These are phyloP conservation scores for Alentia gelatinosa DNA, from an alignment of 2,888 invertebrate species.

Conservation along the genomic window DNA sequence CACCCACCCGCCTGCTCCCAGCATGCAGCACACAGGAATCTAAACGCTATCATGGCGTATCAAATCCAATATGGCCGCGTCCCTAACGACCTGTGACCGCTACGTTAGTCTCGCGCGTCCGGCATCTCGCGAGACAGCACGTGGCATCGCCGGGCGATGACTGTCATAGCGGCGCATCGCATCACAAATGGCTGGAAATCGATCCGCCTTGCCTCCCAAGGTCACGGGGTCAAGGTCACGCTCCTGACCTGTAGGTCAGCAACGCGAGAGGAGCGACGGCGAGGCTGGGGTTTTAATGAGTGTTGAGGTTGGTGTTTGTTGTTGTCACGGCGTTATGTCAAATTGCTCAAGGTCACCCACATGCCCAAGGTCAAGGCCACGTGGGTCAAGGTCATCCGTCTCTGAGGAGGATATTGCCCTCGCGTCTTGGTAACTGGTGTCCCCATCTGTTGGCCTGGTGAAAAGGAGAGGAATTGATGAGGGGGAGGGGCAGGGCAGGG, in stretches of 20 bases:
- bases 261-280: background rate
- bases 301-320: background rate
- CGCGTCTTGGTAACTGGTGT: background rate
- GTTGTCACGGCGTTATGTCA: background rate
- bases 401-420: background rate
- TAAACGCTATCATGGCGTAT: background rate
- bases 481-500: background rate
- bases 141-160: background rate
- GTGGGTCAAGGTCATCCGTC: background rate
- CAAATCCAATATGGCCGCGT: background rate
- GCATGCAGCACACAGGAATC: too few relatives aligned
- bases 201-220: background rate
- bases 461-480: background rate
- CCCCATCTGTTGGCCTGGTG: background rate
- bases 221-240: conserved; percentile 7
- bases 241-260: background rate
- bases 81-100: background rate
- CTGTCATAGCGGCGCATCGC: background rate
- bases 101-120: background rate
- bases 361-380: background rate
- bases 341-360: background rate
- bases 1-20: background rate
- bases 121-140: background rate
- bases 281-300: background rate
- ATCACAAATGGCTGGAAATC: background rate